A percentile compares a stretch with the other conserved stretches of the same genome.
phyloP scores from a whole-genome alignment of 2,113 vertebrate genomes.

The Corapipo altera region DNA sequence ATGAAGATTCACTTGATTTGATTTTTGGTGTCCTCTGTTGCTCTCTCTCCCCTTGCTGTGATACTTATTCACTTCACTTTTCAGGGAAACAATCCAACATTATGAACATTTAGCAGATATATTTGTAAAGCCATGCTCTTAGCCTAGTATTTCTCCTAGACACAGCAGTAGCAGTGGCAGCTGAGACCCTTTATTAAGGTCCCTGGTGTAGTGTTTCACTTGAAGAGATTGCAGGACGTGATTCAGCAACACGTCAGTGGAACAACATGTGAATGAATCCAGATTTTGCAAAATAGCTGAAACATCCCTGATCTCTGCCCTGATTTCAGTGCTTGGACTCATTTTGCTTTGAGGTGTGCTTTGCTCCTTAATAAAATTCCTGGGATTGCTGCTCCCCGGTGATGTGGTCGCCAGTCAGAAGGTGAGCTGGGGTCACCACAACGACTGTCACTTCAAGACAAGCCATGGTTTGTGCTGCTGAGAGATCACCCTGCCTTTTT shows the following conservation, averaged over 20 bases:
- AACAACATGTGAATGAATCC: background rate
- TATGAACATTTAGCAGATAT: background rate
- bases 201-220: background rate
- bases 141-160: background rate
- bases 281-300: background rate
- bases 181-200: background rate
- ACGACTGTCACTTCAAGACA: background rate
- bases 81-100: background rate
- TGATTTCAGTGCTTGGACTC: background rate
- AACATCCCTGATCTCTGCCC: background rate
- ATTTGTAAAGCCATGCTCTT: background rate
- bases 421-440: background rate
- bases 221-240: background rate
- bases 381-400: background rate
- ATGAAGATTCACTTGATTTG: background rate
- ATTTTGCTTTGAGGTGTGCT: background rate
- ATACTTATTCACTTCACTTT: background rate
- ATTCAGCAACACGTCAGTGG: background rate
- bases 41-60: background rate
- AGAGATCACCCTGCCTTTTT: background rate
- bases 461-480: background rate
- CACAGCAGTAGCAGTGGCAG: background rate
- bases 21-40: background rate
- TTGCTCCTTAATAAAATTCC: background rate
- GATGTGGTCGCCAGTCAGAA: background rate